Conservation (phyloP, 2,113 vertebrate genomes). For the Diphyllodes magnificus region DNA sequence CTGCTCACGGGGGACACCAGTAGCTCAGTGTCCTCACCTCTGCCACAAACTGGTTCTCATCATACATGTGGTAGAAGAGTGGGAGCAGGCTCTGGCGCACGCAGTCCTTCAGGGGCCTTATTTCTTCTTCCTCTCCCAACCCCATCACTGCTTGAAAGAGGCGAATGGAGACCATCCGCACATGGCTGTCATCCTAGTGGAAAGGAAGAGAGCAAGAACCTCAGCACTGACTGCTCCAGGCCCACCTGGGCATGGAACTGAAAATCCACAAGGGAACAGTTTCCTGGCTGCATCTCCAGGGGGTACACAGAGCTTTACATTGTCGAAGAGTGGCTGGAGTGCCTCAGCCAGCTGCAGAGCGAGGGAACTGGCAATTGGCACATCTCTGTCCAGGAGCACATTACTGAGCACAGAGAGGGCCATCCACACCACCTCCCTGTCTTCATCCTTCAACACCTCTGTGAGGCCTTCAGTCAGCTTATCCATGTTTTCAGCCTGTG, state of each 20-base stretch:
- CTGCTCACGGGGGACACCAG: fast-evolving
- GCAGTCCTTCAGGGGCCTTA: fast-evolving
- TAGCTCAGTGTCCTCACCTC: neutral
- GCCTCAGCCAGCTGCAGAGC: neutral
- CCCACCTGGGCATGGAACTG: neutral
- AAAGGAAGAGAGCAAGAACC: neutral
- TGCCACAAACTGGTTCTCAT: neutral
- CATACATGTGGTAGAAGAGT: neutral
- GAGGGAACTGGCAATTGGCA: neutral
- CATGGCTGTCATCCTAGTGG: neutral
- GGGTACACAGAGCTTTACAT: neutral
- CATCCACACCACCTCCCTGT: neutral
- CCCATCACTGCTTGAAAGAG: neutral
- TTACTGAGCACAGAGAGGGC: neutral
- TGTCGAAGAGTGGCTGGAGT: neutral
- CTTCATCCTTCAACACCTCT: neutral
- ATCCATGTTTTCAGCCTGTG: no score
- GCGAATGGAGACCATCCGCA: neutral
- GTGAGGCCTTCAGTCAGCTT: neutral
- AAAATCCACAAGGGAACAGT: neutral
- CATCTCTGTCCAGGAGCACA: neutral
- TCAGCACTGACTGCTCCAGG: neutral
- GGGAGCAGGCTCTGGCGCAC: neutral
- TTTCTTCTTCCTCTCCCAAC: neutral
- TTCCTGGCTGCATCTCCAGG: neutral